Evolutionary conservation across 92 coral and sea anemone species (phyloP).

Genomic region (Actinostola sp.): DNA sequence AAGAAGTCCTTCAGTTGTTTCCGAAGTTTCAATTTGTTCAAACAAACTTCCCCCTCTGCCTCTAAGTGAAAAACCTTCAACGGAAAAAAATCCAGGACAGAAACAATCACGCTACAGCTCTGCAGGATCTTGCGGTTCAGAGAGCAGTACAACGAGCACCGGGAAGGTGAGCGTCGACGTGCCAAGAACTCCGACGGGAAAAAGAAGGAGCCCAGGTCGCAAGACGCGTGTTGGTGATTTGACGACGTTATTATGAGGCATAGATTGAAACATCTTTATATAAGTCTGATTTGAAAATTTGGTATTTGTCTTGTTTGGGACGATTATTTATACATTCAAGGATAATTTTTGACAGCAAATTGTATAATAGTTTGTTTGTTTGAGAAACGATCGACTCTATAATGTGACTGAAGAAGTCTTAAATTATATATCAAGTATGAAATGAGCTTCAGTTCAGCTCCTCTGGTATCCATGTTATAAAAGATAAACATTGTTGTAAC

Average conservation of each 20-base stretch:
- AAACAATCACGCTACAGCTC: conserved; percentile 27
- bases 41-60: conserved; percentile 24
- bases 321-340: too few relatives aligned
- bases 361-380: too few relatives aligned
- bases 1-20: conserved; percentile 28
- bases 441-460: too few relatives aligned
- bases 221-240: conserved; percentile 21
- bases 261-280: neutral
- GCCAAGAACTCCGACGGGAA: conserved; percentile 47
- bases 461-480: too few relatives aligned
- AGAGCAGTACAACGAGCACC: conserved; percentile 74
- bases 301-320: too few relatives aligned
- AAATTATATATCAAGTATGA: too few relatives aligned
- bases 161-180: conserved; percentile 82
- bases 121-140: conserved; percentile 63
- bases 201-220: conserved; percentile 27
- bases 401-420: too few relatives aligned
- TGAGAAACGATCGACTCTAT: too few relatives aligned
- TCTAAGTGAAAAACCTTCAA: neutral
- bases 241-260: conserved; percentile 14
- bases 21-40: conserved; percentile 20
- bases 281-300: neutral
- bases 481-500: too few relatives aligned
- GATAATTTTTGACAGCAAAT: too few relatives aligned
- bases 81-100: neutral